These are phyloP conservation scores for Synanthedon formicaeformis DNA, from an alignment of 2,888 invertebrate species.

Conservation along the genomic window DNA sequence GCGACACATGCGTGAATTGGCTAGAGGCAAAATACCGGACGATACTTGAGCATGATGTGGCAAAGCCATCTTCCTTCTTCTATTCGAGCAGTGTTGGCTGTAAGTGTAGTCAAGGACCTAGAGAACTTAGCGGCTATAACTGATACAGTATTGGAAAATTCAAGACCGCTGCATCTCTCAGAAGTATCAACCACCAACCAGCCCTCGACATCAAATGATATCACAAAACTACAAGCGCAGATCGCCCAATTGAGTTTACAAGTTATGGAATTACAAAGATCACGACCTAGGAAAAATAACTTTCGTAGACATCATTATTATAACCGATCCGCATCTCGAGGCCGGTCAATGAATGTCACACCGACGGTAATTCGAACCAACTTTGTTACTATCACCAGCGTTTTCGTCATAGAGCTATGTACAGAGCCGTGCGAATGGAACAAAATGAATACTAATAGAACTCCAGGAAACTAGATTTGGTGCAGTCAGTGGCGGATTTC, in stretches of 20 bases:
- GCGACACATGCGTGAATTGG: constrained; percentile 8
- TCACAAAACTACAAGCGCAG: background rate
- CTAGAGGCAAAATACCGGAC: constrained; percentile 4
- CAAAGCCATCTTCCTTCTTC: constrained; percentile 6
- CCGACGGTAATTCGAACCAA: background rate
- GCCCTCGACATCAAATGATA: background rate
- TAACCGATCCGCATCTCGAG: background rate
- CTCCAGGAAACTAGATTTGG: constrained; percentile 3
- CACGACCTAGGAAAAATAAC: background rate
- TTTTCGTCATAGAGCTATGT: background rate
- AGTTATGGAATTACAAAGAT: background rate
- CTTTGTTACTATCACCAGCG: background rate
- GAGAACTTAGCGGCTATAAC: constrained; percentile 7
- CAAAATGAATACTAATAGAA: background rate
- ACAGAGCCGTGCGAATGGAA: background rate
- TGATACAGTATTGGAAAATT: constrained; percentile 7
- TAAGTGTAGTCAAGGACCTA: constrained; percentile 3
- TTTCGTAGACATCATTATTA: background rate
- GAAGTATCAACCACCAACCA: background rate
- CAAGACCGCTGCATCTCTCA: background rate
- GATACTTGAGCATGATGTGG: constrained; percentile 9
- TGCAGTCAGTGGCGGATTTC: constrained; percentile 4
- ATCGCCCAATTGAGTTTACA: background rate
- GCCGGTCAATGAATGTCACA: background rate
- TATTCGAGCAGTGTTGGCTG: constrained; percentile 6